Base-by-base conservation (phyloP, 2,113 vertebrate species). In the Dromas ardeola region DNA sequence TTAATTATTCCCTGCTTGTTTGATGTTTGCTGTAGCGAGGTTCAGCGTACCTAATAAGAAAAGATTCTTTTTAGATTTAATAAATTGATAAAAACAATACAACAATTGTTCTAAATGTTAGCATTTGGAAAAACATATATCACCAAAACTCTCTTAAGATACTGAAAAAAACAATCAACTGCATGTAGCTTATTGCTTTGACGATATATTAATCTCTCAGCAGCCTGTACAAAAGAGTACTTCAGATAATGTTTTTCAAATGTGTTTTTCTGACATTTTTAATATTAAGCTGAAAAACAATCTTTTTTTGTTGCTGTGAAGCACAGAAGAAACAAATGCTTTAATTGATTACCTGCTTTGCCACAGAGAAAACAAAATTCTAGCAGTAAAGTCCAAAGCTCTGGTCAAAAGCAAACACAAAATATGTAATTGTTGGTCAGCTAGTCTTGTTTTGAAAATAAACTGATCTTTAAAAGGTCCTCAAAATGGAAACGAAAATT, bases 131-230 rank as follows among this genome's bases (percentile, higher is more conserved):
- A 95, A 94, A 26, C 67, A 66, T 83, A 26, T 91, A 49, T 91
- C 38, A 66, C 34, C 4, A 12, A 81, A 93, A 82, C 88, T 79
- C 61, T 89, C 73, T 56, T 45, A 76, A 59, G 40, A 20, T 69
- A 61, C 9, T 83, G 43, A 70, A 92, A 88, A 92, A 81, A 81
- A 58, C n/a, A 94, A 74, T 94, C 22, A 86, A 40, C 84, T 86
- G 45, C 49, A 52, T 74, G 21, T 43, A 77, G 5, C 52, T 88
- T 81, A 71, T 65, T 73, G 21, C 87, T 63, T 65, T 97, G 84
- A 85, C 81, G 88, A 86, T 70, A 10, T 70, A 95, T 96, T 96
- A 94, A 95, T 94, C 71, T 97, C 61, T 58, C 43, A 86, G 56
- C 40, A 81, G 17, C 32, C 71, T 61, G 11, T 85, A 29, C 58